Evolutionary conservation across 2,888 invertebrate genomes (phyloP).

Genomic region (Lasioglossum villosulum): DNA sequence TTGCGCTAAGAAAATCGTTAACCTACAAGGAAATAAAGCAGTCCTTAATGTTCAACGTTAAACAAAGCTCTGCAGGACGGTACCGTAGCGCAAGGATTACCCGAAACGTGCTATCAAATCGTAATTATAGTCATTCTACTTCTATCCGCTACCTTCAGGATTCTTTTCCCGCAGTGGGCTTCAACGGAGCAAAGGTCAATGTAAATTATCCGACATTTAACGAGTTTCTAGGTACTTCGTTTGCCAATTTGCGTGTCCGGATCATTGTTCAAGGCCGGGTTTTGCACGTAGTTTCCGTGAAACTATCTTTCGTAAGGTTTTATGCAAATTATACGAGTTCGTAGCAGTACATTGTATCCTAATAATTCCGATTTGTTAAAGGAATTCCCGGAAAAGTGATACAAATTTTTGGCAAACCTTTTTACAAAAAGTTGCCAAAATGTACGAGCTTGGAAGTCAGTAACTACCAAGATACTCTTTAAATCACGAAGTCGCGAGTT

Average conservation of each 20-base stretch:
- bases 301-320: not conserved
- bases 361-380: not conserved
- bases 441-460: not conserved
- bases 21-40: constrained; percentile 1
- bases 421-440: not conserved
- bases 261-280: constrained; percentile 45
- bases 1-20: not conserved
- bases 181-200: constrained; percentile 78
- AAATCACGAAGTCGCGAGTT: too few species aligned
- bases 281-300: constrained; percentile 27
- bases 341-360: not conserved
- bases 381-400: not conserved
- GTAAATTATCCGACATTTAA: constrained; percentile 75
- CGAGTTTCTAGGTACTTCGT: constrained; percentile 65
- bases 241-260: constrained; percentile 76
- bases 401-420: not conserved
- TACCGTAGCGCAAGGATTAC: constrained; percentile 6
- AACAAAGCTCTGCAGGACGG: not conserved
- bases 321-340: not conserved
- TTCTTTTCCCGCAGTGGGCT: constrained; percentile 48
- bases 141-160: constrained; percentile 31
- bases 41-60: not conserved
- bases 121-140: constrained; percentile 38
- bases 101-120: constrained; percentile 28
- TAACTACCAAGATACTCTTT: not conserved